These are phyloP conservation scores for Heterochromis multidens DNA, from an alignment of 2,113 vertebrate genomes.

Conservation along the genomic window DNA sequence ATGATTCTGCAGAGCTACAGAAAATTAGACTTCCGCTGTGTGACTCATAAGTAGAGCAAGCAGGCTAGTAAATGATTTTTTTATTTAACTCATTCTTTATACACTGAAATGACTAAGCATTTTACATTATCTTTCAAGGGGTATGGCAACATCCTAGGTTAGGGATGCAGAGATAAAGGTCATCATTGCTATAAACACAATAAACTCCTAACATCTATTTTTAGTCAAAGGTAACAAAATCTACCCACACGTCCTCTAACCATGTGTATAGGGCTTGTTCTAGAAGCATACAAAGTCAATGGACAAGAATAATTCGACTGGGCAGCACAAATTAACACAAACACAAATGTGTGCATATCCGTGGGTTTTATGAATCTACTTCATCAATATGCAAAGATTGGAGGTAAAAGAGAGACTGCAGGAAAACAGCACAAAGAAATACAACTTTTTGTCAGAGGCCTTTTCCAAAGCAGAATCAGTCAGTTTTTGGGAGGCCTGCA, in stretches of 20 bases:
- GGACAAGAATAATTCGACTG: neutral
- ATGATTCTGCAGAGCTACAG: conserved; percentile 22
- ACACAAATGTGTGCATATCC: neutral
- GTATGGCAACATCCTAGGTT: neutral
- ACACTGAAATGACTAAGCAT: neutral
- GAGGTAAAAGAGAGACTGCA: neutral
- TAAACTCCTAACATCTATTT: neutral
- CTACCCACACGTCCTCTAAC: neutral
- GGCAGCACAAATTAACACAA: neutral
- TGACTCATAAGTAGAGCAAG: conserved; percentile 2
- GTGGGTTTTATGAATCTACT: fast-evolving
- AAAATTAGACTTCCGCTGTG: conserved; percentile 37
- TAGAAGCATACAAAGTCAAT: neutral
- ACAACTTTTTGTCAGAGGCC: neutral
- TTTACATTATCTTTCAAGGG: neutral
- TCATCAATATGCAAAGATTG: neutral
- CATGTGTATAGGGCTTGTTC: neutral
- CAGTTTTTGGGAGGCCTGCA: neutral
- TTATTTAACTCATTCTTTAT: neutral
- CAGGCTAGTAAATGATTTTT: neutral
- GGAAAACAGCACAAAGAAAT: neutral
- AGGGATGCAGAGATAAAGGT: neutral
- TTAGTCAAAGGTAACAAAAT: neutral
- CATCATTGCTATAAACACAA: neutral
- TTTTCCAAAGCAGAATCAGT: neutral